phyloP scores from a whole-genome alignment of 1,140 invertebrate species.

The Apis laboriosa region DNA sequence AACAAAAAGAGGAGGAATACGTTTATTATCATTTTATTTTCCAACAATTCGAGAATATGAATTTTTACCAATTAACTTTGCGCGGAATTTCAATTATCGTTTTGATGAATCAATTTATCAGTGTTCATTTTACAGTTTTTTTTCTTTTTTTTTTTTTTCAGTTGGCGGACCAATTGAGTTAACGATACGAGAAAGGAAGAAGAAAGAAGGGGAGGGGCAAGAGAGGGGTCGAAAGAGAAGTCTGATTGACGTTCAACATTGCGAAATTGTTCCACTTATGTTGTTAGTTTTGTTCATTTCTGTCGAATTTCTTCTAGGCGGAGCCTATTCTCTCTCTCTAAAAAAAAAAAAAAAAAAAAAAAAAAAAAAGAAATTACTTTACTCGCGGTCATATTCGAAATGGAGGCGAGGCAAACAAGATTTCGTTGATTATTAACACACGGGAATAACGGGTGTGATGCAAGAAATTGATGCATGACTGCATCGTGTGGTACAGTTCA shows the following conservation, averaged over 20 bases:
- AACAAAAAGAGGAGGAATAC: no score
- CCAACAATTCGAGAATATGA: no score
- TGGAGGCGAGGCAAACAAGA: slow-evolving; percentile 21
- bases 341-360: background rate
- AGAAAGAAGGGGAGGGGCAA: no score
- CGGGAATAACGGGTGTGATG: background rate
- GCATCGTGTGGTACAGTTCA: slow-evolving; percentile 30
- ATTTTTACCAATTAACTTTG: background rate
- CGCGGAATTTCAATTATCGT: background rate
- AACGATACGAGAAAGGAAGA: background rate
- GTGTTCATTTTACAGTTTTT: no score
- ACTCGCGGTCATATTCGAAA: background rate
- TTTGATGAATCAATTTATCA: no score
- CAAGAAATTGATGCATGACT: slow-evolving; percentile 36
- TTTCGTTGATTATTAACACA: slow-evolving; percentile 16
- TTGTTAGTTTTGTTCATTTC: no score
- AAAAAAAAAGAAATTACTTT: no score
- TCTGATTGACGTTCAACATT: slow-evolving; percentile 12
- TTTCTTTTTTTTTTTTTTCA: no score
- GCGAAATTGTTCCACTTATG: background rate
- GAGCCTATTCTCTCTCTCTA: background rate
- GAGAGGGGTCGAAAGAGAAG: background rate
- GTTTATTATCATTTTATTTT: no score
- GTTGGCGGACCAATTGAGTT: no score
- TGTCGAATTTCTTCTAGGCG: background rate